Evolutionary conservation across 2,888 invertebrate genomes (phyloP).

Genomic region (Mantis religiosa): DNA sequence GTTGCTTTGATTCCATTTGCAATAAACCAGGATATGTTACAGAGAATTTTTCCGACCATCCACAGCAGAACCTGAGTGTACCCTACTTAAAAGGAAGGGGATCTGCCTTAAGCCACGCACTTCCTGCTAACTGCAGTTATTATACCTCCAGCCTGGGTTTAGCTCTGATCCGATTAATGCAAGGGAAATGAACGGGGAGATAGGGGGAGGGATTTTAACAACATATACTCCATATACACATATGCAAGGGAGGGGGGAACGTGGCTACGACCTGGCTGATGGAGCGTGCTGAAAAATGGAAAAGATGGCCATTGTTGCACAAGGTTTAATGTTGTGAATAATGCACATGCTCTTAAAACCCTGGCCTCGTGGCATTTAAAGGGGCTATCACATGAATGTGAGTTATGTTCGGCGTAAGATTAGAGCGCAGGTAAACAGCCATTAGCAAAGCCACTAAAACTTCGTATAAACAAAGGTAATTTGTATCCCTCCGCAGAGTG

Average conservation of each 20-base stretch:
- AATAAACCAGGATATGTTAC: no score
- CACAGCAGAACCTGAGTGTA: not conserved
- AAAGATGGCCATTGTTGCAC: not conserved
- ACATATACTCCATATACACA: not conserved
- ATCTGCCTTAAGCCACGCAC: not conserved
- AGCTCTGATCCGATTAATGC: conserved; percentile 20
- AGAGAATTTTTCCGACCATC: no score
- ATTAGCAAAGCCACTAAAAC: not conserved
- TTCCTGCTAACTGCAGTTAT: conserved; percentile 22
- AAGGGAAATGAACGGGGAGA: not conserved
- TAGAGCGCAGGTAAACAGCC: not conserved
- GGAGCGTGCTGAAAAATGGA: not conserved
- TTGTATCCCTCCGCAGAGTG: not conserved
- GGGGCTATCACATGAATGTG: not conserved
- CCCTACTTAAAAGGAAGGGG: not conserved
- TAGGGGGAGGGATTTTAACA: not conserved
- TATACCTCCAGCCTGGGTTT: conserved; percentile 14
- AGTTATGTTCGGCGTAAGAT: not conserved
- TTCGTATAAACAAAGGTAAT: not conserved
- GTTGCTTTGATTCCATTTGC: no score
- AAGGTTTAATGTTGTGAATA: not conserved
- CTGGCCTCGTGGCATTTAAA: not conserved
- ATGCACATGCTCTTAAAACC: not conserved
- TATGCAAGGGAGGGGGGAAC: not conserved
- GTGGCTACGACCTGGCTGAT: not conserved